A percentile compares a stretch with the other conserved stretches of the same genome.
Evolutionary conservation across 2,888 invertebrate species (phyloP).

Genomic region (Exephanes ischioxanthus): DNA sequence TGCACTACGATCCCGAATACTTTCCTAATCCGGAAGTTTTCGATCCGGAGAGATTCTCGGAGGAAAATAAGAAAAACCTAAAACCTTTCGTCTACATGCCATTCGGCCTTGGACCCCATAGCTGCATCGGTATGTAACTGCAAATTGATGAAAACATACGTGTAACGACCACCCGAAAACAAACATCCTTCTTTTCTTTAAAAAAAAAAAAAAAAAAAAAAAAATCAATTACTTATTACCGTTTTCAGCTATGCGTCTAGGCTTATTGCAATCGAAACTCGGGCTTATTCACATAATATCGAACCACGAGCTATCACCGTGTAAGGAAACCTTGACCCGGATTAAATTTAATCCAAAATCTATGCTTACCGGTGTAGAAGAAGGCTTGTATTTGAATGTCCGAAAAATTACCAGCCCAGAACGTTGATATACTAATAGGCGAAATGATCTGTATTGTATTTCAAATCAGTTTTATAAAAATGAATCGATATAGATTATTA

Average conservation of each 20-base stretch:
- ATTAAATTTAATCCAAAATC: slow-evolving; percentile 71
- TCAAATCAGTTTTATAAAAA: slow-evolving; percentile 69
- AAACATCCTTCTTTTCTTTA: background rate
- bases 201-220: too few species aligned
- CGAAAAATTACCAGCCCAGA: slow-evolving; percentile 50
- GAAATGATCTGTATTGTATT: background rate
- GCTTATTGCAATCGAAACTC: slow-evolving; percentile 76
- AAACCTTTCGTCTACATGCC: slow-evolving; percentile 78
- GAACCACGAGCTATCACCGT: slow-evolving; percentile 74
- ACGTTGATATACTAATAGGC: too few species aligned
- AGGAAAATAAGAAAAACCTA: slow-evolving; percentile 78
- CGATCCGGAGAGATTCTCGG: slow-evolving; percentile 84
- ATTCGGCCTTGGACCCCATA: slow-evolving; percentile 82
- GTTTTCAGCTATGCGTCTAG: slow-evolving; percentile 67
- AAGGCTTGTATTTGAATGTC: slow-evolving; percentile 73
- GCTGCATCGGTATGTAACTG: slow-evolving; percentile 79
- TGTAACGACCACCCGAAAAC: background rate
- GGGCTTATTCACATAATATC: slow-evolving; percentile 74
- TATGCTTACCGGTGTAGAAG: slow-evolving; percentile 66
- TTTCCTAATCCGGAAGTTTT: slow-evolving; percentile 83
- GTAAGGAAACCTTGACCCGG: slow-evolving; percentile 72
- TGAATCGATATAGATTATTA: too few species aligned
- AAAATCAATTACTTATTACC: too few species aligned
- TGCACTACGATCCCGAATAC: slow-evolving; percentile 83
- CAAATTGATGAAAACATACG: background rate